Base-by-base conservation (phyloP, 2,113 vertebrate genomes). In the Zapus hudsonius region DNA sequence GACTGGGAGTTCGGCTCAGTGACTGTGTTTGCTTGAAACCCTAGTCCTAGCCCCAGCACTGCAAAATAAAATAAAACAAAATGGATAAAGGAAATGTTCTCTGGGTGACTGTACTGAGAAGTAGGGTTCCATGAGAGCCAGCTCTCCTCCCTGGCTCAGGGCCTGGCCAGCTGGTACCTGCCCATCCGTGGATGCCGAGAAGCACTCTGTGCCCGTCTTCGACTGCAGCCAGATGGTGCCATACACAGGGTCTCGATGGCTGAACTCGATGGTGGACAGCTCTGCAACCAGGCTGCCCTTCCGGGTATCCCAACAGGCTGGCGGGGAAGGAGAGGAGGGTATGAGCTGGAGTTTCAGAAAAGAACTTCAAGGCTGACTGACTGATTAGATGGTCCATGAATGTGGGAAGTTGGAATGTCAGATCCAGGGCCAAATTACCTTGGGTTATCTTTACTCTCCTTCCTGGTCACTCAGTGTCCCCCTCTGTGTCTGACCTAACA, bases 261-360 rank as follows among this genome's bases (percentile, higher is more conserved):
- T 98, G 93, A 98, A 94, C 93, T 99, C 99, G 17, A 99, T 96
- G 0, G 98, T 97, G 31, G 99, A 99, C 59, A 98, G 94, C 91
- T 99, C 99, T 9, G 98, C 96, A 0, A 99, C 98, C 95, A 98
- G 97, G 70, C 98, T 97, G 79, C 99, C 99, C 95, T 99, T 99
- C 25, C 99, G 97, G 8, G 98, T 99, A 98, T 99, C 99, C 99
- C 99, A 99, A 89, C 98, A 99, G 23, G 97, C 99, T 99, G 92
- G 29, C 2, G 44, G 82, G 67, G 72, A 86, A n/a, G 87, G 36
- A 69, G 15, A 8, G 0, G n/a, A 84, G n/a, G 16, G 44, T 55
- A 23, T 84, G 13, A 84, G 38, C 44, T 20, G 15, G 69, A 69
- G 82, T 55, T 36, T 15, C 33, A 23, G 0, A 7, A 9, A 25